These are phyloP conservation scores for Altica lythri DNA, from an alignment of 2,888 invertebrate species.

Conservation along the genomic window DNA sequence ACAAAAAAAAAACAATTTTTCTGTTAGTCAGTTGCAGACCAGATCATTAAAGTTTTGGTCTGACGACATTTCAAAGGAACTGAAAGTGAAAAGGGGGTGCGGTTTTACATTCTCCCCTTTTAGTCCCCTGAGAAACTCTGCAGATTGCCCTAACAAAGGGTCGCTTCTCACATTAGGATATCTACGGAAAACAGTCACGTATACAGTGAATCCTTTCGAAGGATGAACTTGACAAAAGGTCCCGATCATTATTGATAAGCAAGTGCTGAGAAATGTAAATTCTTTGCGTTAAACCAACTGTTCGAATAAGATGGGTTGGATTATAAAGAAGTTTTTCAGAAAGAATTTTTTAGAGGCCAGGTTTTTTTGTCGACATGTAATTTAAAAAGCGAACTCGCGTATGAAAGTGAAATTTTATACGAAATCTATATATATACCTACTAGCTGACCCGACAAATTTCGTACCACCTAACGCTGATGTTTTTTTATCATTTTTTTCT, in stretches of 20 bases:
- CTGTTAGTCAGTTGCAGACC: no score
- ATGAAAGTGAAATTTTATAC: no score
- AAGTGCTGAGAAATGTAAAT: slow-evolving; percentile 8
- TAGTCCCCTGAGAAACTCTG: not conserved
- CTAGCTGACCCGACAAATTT: no score
- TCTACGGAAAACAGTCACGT: slow-evolving; percentile 24
- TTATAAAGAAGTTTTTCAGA: no score
- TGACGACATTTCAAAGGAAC: not conserved
- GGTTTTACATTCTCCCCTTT: slow-evolving; percentile 10
- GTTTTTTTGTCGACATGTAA: no score
- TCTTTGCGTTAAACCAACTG: slow-evolving; percentile 1
- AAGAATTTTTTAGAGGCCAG: no score
- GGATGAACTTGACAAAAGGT: slow-evolving; percentile 18
- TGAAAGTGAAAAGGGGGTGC: not conserved
- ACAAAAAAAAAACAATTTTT: no score
- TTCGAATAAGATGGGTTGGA: slow-evolving; percentile 3
- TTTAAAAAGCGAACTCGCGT: no score
- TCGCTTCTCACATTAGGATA: slow-evolving; percentile 18
- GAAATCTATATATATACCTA: no score
- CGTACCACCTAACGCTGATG: no score
- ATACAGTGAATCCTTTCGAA: slow-evolving; percentile 18
- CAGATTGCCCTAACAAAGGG: slow-evolving; percentile 11
- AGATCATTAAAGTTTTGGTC: not conserved
- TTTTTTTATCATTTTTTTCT: no score
- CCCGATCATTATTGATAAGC: slow-evolving; percentile 18